Conservation (phyloP, 1,140 invertebrate genomes). For the Ceratoteleas bidentatus region DNA sequence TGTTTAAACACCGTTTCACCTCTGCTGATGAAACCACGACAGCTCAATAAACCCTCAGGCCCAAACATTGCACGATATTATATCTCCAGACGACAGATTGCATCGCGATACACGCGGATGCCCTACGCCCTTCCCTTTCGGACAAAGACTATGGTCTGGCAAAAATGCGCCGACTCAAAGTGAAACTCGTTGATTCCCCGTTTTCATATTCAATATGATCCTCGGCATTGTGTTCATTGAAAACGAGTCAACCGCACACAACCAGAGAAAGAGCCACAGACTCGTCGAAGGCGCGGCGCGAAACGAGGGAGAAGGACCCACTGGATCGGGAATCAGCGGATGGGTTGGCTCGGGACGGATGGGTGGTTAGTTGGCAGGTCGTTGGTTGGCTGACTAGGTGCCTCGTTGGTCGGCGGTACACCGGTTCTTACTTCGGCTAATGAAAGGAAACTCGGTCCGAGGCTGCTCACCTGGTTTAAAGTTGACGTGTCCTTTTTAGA, state of each 20-base stretch:
- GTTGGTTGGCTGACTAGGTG: slow-evolving; percentile 71
- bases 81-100: slow-evolving; percentile 22
- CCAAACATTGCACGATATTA: slow-evolving; percentile 25
- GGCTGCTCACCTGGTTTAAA: slow-evolving; percentile 76
- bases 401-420: slow-evolving; percentile 73
- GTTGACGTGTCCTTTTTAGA: slow-evolving; percentile 74
- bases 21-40: background rate
- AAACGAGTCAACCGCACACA: slow-evolving; percentile 81
- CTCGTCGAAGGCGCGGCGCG: slow-evolving; percentile 63
- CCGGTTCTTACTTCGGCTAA: slow-evolving; percentile 80
- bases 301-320: slow-evolving; percentile 71
- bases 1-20: background rate
- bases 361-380: slow-evolving; percentile 77
- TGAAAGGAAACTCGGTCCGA: slow-evolving; percentile 80
- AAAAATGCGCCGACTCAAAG: slow-evolving; percentile 58
- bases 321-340: slow-evolving; percentile 71
- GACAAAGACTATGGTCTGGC: slow-evolving; percentile 59
- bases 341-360: slow-evolving; percentile 69
- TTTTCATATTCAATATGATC: slow-evolving; percentile 82
- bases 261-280: slow-evolving; percentile 70
- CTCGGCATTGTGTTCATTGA: slow-evolving; percentile 81
- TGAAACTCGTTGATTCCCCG: slow-evolving; percentile 80
- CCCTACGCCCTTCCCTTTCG: slow-evolving; percentile 30
- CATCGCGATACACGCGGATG: slow-evolving; percentile 42
- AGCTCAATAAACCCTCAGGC: slow-evolving; percentile 32